These are phyloP conservation scores for Sapayoa aenigma DNA, from an alignment of 2,113 vertebrate genomes.

Conservation along the genomic window DNA sequence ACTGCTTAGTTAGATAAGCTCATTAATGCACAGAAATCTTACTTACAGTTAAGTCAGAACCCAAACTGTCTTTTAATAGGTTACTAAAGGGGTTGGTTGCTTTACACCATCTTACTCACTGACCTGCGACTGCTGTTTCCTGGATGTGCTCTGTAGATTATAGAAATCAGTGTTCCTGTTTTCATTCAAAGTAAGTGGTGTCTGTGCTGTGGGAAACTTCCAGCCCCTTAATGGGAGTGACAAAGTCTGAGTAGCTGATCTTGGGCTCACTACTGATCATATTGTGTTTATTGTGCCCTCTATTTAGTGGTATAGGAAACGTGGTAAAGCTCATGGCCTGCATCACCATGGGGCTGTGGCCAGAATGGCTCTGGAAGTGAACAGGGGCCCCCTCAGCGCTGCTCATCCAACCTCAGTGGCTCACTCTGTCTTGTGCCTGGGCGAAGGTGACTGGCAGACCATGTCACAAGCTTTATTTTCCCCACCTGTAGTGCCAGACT, in stretches of 20 bases:
- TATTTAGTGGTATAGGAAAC: neutral
- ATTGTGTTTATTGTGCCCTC: neutral
- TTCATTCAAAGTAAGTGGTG: neutral
- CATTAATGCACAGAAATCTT: conserved; percentile 47
- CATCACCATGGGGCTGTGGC: neutral
- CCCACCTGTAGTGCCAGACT: neutral
- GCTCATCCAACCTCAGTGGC: neutral
- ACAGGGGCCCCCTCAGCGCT: neutral
- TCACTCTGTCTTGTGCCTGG: neutral
- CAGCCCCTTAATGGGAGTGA: neutral
- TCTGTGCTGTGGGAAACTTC: neutral
- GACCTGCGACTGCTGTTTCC: neutral
- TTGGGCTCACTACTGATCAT: neutral
- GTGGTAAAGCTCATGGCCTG: rapidly evolving
- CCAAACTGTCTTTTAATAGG: conserved; percentile 64
- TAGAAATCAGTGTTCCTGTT: neutral
- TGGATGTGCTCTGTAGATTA: neutral
- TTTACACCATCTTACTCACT: conserved; percentile 19
- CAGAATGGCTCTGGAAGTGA: neutral
- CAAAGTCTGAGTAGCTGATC: neutral
- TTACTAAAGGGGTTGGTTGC: conserved; percentile 29
- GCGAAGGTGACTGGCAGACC: neutral
- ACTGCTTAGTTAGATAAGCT: conserved; percentile 63
- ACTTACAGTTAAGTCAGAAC: conserved; percentile 43
- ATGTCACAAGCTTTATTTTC: neutral